Evolutionary conservation across 2,888 invertebrate genomes (phyloP).

Genomic region (Harpalus rubripes): DNA sequence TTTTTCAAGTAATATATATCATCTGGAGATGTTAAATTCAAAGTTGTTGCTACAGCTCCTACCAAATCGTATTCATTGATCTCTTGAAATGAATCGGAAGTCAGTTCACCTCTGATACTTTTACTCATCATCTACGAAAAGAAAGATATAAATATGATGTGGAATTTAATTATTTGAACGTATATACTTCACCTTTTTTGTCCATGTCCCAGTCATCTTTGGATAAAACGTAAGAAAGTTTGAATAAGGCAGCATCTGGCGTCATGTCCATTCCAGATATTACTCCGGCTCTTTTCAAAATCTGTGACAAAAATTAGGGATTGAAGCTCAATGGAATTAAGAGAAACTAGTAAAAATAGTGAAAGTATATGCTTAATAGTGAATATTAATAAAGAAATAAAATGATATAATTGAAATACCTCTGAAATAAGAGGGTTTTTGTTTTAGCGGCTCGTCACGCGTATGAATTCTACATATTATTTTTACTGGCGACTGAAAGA

Average conservation of each 20-base stretch:
- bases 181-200: slow-evolving; percentile 82
- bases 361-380: too few relatives aligned
- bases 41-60: slow-evolving; percentile 81
- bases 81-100: slow-evolving; percentile 73
- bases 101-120: slow-evolving; percentile 90
- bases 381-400: too few relatives aligned
- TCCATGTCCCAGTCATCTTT: slow-evolving; percentile 84
- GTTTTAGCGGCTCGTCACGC: too few relatives aligned
- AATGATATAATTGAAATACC: too few relatives aligned
- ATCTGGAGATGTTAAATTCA: slow-evolving; percentile 79
- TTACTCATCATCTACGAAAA: slow-evolving; percentile 84
- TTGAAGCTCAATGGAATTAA: too few relatives aligned
- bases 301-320: too few relatives aligned
- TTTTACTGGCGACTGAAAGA: too few relatives aligned
- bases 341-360: too few relatives aligned
- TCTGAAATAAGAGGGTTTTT: too few relatives aligned
- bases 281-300: slow-evolving; percentile 84
- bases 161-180: not conserved
- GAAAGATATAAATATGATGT: not conserved
- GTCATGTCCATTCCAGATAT: slow-evolving; percentile 94
- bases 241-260: slow-evolving; percentile 95
- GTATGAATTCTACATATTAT: too few relatives aligned
- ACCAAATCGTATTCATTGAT: slow-evolving; percentile 79
- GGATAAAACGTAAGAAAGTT: slow-evolving; percentile 92
- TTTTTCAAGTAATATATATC: slow-evolving; percentile 80